Conservation (phyloP, 2,888 invertebrate genomes). For the Cerastis rubricosa region DNA sequence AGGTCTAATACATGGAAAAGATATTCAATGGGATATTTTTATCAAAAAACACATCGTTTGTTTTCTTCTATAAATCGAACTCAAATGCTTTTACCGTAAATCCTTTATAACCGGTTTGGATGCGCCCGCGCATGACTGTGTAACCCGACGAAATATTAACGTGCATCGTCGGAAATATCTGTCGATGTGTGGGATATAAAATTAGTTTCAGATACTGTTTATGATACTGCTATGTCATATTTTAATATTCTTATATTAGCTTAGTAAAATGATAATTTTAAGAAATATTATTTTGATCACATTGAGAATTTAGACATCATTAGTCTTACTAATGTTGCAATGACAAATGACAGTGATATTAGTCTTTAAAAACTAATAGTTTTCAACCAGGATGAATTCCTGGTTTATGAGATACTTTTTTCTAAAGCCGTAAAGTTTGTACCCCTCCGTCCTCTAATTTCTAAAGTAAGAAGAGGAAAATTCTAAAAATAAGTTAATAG, state of each 20-base stretch:
- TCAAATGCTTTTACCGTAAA: slow-evolving; percentile 32
- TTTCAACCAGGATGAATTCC: background rate
- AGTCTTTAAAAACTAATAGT: background rate
- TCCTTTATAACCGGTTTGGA: slow-evolving; percentile 3
- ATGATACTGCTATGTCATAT: slow-evolving; percentile 8
- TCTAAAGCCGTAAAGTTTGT: no score
- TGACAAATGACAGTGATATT: slow-evolving; percentile 3
- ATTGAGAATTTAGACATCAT: background rate
- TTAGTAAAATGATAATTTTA: background rate
- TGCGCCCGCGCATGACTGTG: slow-evolving; percentile 25
- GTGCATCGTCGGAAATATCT: slow-evolving; percentile 15
- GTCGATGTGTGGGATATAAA: slow-evolving; percentile 35
- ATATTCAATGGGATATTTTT: background rate
- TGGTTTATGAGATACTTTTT: no score
- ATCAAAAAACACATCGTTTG: slow-evolving; percentile 13
- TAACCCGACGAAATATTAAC: background rate
- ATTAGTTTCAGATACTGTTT: slow-evolving; percentile 17
- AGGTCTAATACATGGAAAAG: no score
- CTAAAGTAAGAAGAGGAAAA: no score
- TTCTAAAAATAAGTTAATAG: no score
- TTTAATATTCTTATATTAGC: background rate
- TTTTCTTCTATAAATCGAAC: slow-evolving; percentile 10
- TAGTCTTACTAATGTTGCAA: background rate
- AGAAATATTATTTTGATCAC: background rate
- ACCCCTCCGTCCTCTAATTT: no score